Base-by-base conservation (phyloP, 2,797 vertebrate genomes). In the Tinamus major region DNA sequence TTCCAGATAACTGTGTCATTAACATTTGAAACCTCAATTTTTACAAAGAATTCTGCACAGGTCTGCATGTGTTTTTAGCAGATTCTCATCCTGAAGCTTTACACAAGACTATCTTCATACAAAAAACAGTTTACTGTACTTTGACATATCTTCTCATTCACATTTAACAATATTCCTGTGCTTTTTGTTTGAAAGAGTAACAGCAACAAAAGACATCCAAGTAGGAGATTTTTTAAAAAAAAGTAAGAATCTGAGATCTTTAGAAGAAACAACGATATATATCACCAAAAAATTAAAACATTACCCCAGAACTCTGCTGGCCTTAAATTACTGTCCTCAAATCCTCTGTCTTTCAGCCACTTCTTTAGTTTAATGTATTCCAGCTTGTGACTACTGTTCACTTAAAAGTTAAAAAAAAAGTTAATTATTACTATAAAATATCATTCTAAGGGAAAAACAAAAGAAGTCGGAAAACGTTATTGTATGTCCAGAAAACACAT, bases 341-440 rank as follows among this genome's bases (percentile, higher is more conserved):
- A 99, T 64, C 98, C 98, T 93, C 98, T 98, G 6, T 95, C 95
- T 96, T 98, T 99, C 41, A 99, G 97, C 98, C 99, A 99, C 89
- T 93, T 98, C 96, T 97, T 97, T 58, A 99, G 97, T 61, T 96
- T 94, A 93, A 99, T 97, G n/a, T 98, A 99, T 84, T 97, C 97
- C 17, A 48, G 87, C 94, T 98, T 98, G 74, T 98, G 97, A 93
- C 98, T 97, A 72, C 98, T 97, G 76, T 96, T 98, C 21, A 97
- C 99, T 99, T 74, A 76, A 96, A 56, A 85, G 55, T 15, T 3
- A 35, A 20, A 69, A 33, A n/a, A 19, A 6, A 53, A 29, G 18
- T 17, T 12, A 29, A 71, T 62, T 76, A 77, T 77, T 42, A 33
- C 3, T 44, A 48, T 62, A n/a, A 63, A 90, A 88, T 4, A 76